Base-by-base conservation (phyloP, 2,797 vertebrate species). In the Acipenser transmontanus region DNA sequence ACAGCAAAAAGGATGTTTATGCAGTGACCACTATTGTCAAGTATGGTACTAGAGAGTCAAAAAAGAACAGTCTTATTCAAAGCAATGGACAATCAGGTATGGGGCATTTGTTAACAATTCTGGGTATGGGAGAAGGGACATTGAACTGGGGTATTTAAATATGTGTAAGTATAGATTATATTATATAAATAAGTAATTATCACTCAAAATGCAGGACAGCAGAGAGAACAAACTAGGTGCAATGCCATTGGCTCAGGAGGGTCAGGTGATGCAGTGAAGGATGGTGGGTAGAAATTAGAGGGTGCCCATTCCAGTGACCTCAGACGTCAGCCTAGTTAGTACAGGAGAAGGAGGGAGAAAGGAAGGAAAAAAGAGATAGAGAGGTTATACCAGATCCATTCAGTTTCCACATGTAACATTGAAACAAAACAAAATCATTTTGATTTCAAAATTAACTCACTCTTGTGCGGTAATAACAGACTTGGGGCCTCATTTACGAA, bases 251-350 rank as follows among this genome's bases (percentile, higher is more conserved):
- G 85, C 87, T 90, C 81, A 87, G 87, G 73, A 78, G 87, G 85
- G 88, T 89, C 85, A 80, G 87, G 88, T 89, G 88, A 86, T 90
- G 84, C 85, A 82, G 87, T 84, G 85, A 82, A 84, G 86, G 86
- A 77, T 79, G 81, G 79, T 80, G 81, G 87, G 86, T 82, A 79
- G 88, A 88, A 93, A 81, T 92, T 94, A 97, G 84, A 97, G 89
- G 64, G 93, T 84, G 72, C 93, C 96, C 95, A 98, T 97, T 92
- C 94, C 95, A 84, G 96, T 97, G 91, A 98, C 95, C 92, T 99
- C 96, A 82, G 96, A 97, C 75, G 94, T 98, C 93, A 98, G 93
- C 94, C 94, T 96, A 89, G n/a, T n/a, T n/a, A n/a, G 34, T 34
- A 4, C 74, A 74, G 76, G 85, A 77, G 71, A 34, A 75, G 74